Conservation (phyloP, 1,140 invertebrate species). For the Leptopilina clavipes region DNA sequence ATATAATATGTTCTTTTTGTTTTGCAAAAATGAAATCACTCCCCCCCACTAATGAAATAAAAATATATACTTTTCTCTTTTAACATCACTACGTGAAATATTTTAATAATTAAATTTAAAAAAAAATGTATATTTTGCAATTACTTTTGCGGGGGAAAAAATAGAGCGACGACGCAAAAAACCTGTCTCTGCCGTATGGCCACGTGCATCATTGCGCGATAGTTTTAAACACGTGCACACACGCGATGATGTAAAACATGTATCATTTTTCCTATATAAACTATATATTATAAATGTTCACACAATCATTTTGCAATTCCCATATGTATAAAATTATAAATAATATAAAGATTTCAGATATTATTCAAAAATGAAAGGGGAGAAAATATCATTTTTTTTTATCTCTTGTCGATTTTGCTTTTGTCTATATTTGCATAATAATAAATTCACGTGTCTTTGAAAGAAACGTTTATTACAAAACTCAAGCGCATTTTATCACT, state of each 20-base stretch:
- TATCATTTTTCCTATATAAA: conserved; percentile 41
- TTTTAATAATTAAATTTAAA: not conserved
- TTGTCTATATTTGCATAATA: not conserved
- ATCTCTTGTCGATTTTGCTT: not conserved
- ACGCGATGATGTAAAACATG: conserved; percentile 37
- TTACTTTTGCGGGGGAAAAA: not conserved
- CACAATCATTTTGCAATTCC: not conserved
- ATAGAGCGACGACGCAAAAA: conserved; percentile 24
- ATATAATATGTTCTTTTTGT: too few species aligned
- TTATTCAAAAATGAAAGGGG: too few species aligned
- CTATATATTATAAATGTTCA: not conserved
- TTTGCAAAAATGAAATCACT: too few species aligned
- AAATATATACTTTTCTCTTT: too few species aligned
- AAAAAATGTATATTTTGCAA: not conserved
- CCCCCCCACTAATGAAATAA: too few species aligned
- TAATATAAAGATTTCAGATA: not conserved
- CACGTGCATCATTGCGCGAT: conserved; percentile 60
- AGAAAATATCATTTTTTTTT: too few species aligned
- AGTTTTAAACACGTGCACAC: conserved; percentile 53
- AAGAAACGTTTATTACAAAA: not conserved
- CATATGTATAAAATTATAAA: too few species aligned
- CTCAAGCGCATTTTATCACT: too few species aligned
- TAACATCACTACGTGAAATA: too few species aligned
- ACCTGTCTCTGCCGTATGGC: conserved; percentile 17
- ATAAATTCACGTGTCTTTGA: not conserved